Evolutionary conservation across 2,888 invertebrate species (phyloP), one percentile per base, ranked within the genome.

Genomic region (Hydroisotoma schaefferi): DNA sequence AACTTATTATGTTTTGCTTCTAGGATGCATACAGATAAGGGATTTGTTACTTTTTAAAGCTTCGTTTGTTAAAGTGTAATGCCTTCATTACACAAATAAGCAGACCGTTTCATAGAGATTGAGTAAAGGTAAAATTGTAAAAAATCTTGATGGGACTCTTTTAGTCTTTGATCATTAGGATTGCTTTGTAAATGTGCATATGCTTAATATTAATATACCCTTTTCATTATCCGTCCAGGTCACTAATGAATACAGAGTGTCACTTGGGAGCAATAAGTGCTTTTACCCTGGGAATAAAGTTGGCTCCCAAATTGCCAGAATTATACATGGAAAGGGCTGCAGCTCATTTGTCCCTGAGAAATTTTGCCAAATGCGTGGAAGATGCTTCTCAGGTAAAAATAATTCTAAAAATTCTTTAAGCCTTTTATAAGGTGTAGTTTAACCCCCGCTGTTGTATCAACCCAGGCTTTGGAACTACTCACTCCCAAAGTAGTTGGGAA

Each of bases 201-300:
- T n/a, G n/a, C n/a, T n/a, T n/a, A n/a, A n/a, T n/a, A n/a, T n/a
- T n/a, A n/a, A n/a, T n/a, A n/a, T n/a, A n/a, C n/a, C n/a, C n/a
- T n/a, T n/a, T n/a, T n/a, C n/a, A n/a, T n/a, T n/a, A n/a, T n/a
- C n/a, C n/a, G n/a, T n/a, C n/a, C 76, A 83, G 82, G 74, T 84
- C 86, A 63, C 88, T 91, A 76, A 85, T 87, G 76, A 82, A 84
- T 65, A 81, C 79, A 61, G 85, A 85, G 27, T 89, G 91, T 77
- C 87, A 84, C 75, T 79, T 87, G 58, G 89, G 87, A 2, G 91
- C 91, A 0, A 80, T 91, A 52, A 90, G 88, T 74, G 91, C 90
- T 8, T 91, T 88, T 74, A 82, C 84, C 28, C 87, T 88, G 74
- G 91, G 88, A 1, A 85, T 91, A 57, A 82, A 85, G 67, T 76